Base-by-base conservation (phyloP, 2,113 vertebrate species). In the Miniopterus natalensis region DNA sequence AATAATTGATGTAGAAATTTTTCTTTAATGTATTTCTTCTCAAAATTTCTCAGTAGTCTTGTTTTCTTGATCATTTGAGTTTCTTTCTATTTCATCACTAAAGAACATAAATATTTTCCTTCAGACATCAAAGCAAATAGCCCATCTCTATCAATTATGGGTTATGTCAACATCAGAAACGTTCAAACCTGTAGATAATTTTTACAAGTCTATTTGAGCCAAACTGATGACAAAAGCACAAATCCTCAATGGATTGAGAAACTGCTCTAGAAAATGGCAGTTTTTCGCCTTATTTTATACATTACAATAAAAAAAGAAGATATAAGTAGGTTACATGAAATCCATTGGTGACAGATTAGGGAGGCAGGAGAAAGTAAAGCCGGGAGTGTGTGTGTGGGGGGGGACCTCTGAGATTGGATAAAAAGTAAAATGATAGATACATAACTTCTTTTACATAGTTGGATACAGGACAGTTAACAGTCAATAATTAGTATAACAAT, bases 41-140 rank as follows among this genome's bases (percentile, higher is more conserved):
- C 27, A 40, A 25, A 10, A 8, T 36, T 86, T 83, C 10, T 57
- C 53, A 59, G 31, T 23, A 47, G 85, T 51, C 23, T 65, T 36
- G 36, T 27, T 88, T 81, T 65, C 36, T 92, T 83, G 31, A 86
- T 92, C 53, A 23, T 71, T 23, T 23, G 14, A 31, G 47, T n/a
- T 84, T 94, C 14, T 63, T 75, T 68, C 61, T 49, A 31, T 88
- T 81, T 77, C 51, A 83, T 53, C 29, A 55, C 14, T 53, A 47
- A 83, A 61, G 21, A 78, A 29, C n/a, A 87, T 36, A 77, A 73
- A 78, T 57, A 63, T 79, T 94, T 93, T 59, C 42, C 27, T 49
- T 59, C 18, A 86, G n/a, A 70, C 14, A 78, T 11, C 40, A 91
- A 94, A 95, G 11, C 83, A 83, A 83, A 83, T 51, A 42, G 4